These are phyloP conservation scores for Probosciger aterrimus DNA, from an alignment of 2,113 vertebrate genomes.

Conservation along the genomic window DNA sequence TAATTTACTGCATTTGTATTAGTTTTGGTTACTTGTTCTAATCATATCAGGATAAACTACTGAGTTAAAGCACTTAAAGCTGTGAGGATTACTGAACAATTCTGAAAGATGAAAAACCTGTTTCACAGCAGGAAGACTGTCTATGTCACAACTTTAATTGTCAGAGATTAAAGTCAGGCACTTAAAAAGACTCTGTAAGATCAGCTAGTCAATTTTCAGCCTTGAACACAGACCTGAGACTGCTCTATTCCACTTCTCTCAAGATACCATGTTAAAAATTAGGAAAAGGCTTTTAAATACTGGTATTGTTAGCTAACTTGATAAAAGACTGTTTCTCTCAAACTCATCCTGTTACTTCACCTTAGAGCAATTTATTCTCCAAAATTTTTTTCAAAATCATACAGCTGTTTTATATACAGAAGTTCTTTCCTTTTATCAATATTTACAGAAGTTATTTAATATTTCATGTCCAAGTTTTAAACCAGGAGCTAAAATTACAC, in stretches of 20 bases:
- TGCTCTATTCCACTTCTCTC: not conserved
- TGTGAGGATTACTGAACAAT: not conserved
- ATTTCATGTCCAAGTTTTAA: not conserved
- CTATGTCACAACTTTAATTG: not conserved
- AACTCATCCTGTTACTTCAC: not conserved
- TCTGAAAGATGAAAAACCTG: not conserved
- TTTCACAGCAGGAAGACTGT: not conserved
- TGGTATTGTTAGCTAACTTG: not conserved
- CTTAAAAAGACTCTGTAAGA: not conserved
- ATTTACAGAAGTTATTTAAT: not conserved
- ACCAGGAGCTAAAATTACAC: slow-evolving; percentile 1
- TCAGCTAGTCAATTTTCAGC: not conserved
- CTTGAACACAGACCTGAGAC: not conserved
- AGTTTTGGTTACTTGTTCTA: not conserved
- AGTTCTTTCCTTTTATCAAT: not conserved
- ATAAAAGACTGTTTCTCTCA: not conserved
- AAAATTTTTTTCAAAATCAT: not conserved
- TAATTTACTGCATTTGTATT: not conserved
- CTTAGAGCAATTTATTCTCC: not conserved
- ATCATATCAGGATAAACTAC: not conserved
- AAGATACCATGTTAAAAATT: not conserved
- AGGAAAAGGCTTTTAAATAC: not conserved
- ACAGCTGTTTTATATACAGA: not conserved
- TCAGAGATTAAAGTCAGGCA: not conserved
- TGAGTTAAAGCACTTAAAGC: not conserved